Evolutionary conservation across 92 coral and sea anemone genomes (phyloP), one percentile per base, ranked within the genome.

Genomic region (Desmophyllum pertusum): DNA sequence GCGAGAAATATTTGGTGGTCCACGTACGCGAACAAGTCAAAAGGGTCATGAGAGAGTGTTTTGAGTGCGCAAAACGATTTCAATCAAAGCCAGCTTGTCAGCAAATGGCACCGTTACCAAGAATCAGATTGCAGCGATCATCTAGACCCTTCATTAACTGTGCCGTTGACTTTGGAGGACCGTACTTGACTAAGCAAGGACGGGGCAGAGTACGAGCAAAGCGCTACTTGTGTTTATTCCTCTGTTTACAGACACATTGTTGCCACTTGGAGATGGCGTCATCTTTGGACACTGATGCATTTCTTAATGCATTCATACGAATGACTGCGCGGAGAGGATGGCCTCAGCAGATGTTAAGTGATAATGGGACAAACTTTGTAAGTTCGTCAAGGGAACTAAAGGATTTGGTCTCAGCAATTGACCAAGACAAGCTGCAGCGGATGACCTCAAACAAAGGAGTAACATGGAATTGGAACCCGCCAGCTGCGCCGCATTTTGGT

Each of bases 311-410:
- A 6, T 83, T 90, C 31, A 71, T 85, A 52, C 64, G 88, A 33
- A 82, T 90, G 81, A 81, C 79, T 21, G 88, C 91, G 10, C 33
- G 86, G 10, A 62, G 86, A 53, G 94, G 94, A 62, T 87, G 94
- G 89, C 91, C 94, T 23, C 46, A 39, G 29, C 79, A 81, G 59
- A 87, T 90, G 89, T 80, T 90, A 15, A 90, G 91, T 48, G 89
- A 91, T 63, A 91, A 84, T 51, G 89, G 91, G n/a, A 84, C 91
- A n/a, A 88, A 88, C 79, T 88, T 82, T 53, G 86, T 70, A 50
- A 73, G 90, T n/a, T 75, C 65, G 46, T 36, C 76, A n/a, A 83
- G 64, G 7, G 88, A 83, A 38, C 10, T 88, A n/a, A 70, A 65
- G 65, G 79, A 88, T 1, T 63, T 74, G 25, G 88, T 88, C 25